Evolutionary conservation across 2,113 vertebrate genomes (phyloP).

Genomic region (Alouatta palliata): DNA sequence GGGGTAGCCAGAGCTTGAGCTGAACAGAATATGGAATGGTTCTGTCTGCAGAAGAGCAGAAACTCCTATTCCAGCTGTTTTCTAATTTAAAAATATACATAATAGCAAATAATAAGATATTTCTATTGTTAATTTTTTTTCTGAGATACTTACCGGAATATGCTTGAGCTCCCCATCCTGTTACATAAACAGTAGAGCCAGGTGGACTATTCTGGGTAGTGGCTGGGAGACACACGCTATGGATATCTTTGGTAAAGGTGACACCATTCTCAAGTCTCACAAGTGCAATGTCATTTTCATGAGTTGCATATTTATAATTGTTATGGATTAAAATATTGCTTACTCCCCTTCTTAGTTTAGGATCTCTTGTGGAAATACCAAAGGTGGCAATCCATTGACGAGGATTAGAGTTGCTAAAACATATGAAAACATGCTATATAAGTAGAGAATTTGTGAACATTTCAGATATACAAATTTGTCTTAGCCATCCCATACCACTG

Average conservation of each 20-base stretch:
- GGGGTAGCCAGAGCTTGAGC: background rate
- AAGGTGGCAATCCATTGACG: constrained; percentile 60
- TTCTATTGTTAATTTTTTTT: background rate
- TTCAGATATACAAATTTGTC: background rate
- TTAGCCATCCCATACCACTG: fast-evolving
- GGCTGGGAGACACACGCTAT: constrained; percentile 76
- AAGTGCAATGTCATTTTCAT: constrained; percentile 76
- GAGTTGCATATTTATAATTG: constrained; percentile 3
- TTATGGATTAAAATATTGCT: constrained; percentile 55
- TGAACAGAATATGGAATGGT: background rate
- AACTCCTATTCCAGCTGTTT: background rate
- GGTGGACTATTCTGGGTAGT: constrained; percentile 19
- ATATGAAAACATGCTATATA: background rate
- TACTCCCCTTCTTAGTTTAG: constrained; percentile 12
- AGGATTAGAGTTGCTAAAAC: constrained; percentile 62
- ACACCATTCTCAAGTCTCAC: constrained; percentile 35
- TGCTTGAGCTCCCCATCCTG: constrained; percentile 78
- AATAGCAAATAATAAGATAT: background rate
- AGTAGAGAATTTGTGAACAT: background rate
- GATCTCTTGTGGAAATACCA: constrained; percentile 44
- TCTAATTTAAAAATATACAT: background rate
- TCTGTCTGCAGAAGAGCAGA: background rate
- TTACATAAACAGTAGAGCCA: constrained; percentile 74
- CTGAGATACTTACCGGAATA: constrained; percentile 64
- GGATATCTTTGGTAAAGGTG: constrained; percentile 66